phyloP scores from a whole-genome alignment of 1,140 invertebrate genomes.

The Drosophila quadrilineata region DNA sequence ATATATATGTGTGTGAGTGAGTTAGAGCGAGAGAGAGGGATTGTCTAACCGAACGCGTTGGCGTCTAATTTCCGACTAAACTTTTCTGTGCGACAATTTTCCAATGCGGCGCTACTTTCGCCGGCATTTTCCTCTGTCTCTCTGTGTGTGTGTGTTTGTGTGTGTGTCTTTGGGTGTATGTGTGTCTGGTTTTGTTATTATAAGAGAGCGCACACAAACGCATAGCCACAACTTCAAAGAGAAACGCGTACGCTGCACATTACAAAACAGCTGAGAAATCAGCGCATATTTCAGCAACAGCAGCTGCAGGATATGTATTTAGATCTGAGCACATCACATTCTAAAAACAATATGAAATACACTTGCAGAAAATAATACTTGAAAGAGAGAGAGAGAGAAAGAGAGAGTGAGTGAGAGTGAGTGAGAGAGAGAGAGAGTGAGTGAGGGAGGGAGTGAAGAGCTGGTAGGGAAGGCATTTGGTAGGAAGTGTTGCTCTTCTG shows the following conservation, averaged over 20 bases:
- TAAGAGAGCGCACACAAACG: slow-evolving; percentile 22
- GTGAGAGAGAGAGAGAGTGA: not conserved
- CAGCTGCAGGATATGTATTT: too few species aligned
- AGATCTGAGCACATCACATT: too few species aligned
- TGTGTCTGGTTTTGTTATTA: slow-evolving; percentile 19
- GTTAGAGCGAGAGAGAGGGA: slow-evolving; percentile 31
- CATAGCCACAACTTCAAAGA: slow-evolving; percentile 19
- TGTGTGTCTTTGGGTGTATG: slow-evolving; percentile 5
- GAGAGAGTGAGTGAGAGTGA: not conserved
- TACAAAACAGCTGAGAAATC: not conserved
- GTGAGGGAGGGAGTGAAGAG: not conserved
- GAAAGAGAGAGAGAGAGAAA: not conserved
- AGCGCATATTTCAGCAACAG: not conserved
- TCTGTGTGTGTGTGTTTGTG: not conserved
- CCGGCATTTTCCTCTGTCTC: slow-evolving; percentile 47
- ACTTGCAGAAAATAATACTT: too few species aligned
- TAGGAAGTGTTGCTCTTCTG: slow-evolving; percentile 2
- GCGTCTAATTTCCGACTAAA: slow-evolving; percentile 72
- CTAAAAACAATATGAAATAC: too few species aligned
- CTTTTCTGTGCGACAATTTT: slow-evolving; percentile 55
- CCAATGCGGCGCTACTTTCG: slow-evolving; percentile 51
- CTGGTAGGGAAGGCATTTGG: not conserved
- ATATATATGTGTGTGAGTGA: not conserved
- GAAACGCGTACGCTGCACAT: not conserved
- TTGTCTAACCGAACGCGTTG: slow-evolving; percentile 59